phyloP scores from a whole-genome alignment of 2,113 vertebrate genomes.

The Lates calcarifer region DNA sequence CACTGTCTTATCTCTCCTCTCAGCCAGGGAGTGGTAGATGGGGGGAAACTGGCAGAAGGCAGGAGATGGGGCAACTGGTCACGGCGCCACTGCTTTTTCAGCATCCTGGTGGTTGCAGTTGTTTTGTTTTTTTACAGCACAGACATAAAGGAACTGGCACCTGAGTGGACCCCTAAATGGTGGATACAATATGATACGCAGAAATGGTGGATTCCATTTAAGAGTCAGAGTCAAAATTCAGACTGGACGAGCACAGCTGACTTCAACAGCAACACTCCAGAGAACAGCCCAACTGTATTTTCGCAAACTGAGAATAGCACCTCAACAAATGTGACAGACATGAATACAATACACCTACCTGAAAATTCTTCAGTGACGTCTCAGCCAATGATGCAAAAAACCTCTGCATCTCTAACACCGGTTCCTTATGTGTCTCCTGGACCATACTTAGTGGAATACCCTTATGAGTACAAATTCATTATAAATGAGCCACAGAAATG shows the following conservation, averaged over 20 bases:
- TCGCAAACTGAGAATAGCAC: too few relatives aligned
- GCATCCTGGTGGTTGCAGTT: not conserved
- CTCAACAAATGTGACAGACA: rapidly evolving
- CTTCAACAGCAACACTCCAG: rapidly evolving
- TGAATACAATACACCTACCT: rapidly evolving
- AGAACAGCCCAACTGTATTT: rapidly evolving
- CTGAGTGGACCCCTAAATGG: not conserved
- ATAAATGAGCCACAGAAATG: constrained; percentile 78
- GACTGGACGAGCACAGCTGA: rapidly evolving
- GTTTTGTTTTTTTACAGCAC: constrained; percentile 5
- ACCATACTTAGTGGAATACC: constrained; percentile 76
- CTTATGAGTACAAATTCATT: constrained; percentile 73
- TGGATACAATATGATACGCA: not conserved
- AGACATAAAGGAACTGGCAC: rapidly evolving
- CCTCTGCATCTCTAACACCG: rapidly evolving
- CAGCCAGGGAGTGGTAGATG: not conserved
- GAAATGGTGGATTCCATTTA: not conserved
- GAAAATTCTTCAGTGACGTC: rapidly evolving
- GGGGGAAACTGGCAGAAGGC: not conserved
- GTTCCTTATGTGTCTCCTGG: constrained; percentile 41
- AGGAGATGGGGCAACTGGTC: not conserved
- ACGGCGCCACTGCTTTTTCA: not conserved
- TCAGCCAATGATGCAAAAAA: too few relatives aligned
- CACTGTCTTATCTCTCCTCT: not conserved
- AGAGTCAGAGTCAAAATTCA: rapidly evolving